Base-by-base conservation (phyloP, 1,140 invertebrate genomes). In the Atta colombica region DNA sequence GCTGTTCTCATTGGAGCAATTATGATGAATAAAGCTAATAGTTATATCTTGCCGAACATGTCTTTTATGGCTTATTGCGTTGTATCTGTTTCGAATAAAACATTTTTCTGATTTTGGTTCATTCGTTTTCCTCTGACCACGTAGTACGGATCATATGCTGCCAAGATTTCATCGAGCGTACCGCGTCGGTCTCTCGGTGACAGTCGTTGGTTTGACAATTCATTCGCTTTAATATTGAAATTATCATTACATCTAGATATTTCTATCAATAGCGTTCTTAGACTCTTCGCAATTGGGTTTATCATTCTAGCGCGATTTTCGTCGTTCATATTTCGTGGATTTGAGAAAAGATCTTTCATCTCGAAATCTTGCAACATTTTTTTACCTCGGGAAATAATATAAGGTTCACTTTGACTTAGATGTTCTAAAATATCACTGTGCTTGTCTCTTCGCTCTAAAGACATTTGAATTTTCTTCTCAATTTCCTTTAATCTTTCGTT, bases 371-470 rank as follows among this genome's bases (percentile, higher is more conserved):
- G 21, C 14, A 18, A 14, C n/a, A 16, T 45, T 39, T 94, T 94
- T 65, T 94, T 94, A 14, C 93, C 93, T 21, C 93, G 85, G 1
- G 91, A 92, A 51, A 93, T 92, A 39, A 93, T 84, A 78, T 91
- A 94, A 10, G 92, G 92, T 16, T 93, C 45, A 3, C 0, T 69
- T 7, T 91, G 61, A 1, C 89, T 68, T 6, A 93, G 63, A 1
- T 88, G 85, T 28, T 91, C 89, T 3, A 88, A 77, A 53, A 91
- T 85, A 65, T 92, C 87, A 3, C 88, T 81, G 71, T 89, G 87
- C 39, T 92, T 92, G 49, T 91, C 68, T n/a, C 91, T 78, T 39
- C 60, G 89, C n/a, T 68, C 35, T 5, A 89, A 39, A 65, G 87
- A 86, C 71, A 60, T 3, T 39, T 45, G 66, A 51, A 84, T 51